Base-by-base conservation (phyloP, 2,113 vertebrate species). In the Coptodon bakossiorum region DNA sequence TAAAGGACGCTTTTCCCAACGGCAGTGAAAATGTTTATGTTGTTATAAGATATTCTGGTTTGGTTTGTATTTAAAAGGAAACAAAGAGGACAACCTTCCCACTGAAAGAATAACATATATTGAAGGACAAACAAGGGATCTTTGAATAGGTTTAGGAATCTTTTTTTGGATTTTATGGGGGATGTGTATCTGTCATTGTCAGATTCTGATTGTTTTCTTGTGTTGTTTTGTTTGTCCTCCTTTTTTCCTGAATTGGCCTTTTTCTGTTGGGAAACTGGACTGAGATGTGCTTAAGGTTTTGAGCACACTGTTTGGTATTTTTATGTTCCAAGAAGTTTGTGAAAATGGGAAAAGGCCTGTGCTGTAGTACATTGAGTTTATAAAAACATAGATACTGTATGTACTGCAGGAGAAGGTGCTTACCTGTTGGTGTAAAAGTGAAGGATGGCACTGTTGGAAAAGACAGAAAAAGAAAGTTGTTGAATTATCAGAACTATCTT, bases 361-460 rank as follows among this genome's bases (percentile, higher is more conserved):
- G 31, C 38, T 53, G n/a, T 16, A 54, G 43, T 48, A 22, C 2
- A 63, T 9, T 38, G 22, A 27, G 34, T 59, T 34, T 54, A 24
- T 66, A 80, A 52, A 24, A 7, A n/a, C 3, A 73, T 10, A 34
- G 6, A 52, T 31, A 27, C 6, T 78, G 34, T 40, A 8, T 7
- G 12, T 43, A 34, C 16, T 5, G 29, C 43, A n/a, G 52, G 76
- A 68, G n/a, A 12, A 6, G 7, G 27, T 96, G 94, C 94, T 94
- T 98, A 99, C 99, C 99, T 97, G 99, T 99, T 94, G 99, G 99
- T 94, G 99, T 99, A 97, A 99, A 99, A 94, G 98, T 99, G 96
- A 99, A 99, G 91, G 99, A 99, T 87, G 99, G 99, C 95, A 99
- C 99, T 99, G 98, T 96, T 95, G 96, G 95, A 38, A 94, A 88